Conservation (phyloP, 2,888 invertebrate genomes). For the Margaritifera margaritifera region DNA sequence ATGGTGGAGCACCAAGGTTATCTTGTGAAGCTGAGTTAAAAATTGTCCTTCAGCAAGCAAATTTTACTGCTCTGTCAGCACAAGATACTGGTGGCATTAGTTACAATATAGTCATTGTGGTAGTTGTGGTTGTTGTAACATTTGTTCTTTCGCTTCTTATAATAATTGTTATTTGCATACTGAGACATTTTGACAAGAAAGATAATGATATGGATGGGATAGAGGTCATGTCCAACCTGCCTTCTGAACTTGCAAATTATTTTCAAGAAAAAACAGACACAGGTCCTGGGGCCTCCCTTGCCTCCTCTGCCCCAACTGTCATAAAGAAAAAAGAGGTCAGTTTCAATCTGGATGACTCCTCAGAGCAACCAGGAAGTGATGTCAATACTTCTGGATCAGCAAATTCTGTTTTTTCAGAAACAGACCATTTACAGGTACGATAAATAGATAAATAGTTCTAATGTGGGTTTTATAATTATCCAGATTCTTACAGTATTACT, state of each 20-base stretch:
- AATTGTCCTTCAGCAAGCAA: slow-evolving; percentile 28
- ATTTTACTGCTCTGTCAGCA: slow-evolving; percentile 12
- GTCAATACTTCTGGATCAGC: too few species aligned
- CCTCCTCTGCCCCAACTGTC: slow-evolving; percentile 16
- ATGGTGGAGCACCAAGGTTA: slow-evolving; percentile 17
- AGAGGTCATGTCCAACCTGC: slow-evolving; percentile 34
- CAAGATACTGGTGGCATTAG: slow-evolving; percentile 12
- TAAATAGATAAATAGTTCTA: too few species aligned
- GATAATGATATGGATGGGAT: slow-evolving; percentile 29
- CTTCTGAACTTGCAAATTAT: slow-evolving; percentile 30
- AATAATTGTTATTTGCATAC: slow-evolving; percentile 37
- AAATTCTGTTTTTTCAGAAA: too few species aligned
- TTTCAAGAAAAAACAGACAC: slow-evolving; percentile 25
- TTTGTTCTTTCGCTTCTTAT: slow-evolving; percentile 43
- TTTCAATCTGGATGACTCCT: slow-evolving; percentile 29
- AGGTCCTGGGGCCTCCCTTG: slow-evolving; percentile 10
- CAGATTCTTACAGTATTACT: too few species aligned
- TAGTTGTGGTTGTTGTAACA: slow-evolving; percentile 48
- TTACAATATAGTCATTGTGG: slow-evolving; percentile 45
- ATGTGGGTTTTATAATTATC: too few species aligned
- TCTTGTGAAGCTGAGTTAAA: slow-evolving; percentile 14
- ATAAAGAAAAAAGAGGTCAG: slow-evolving; percentile 48
- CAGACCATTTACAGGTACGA: too few species aligned
- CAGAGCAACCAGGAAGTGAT: too few species aligned
- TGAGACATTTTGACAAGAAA: slow-evolving; percentile 36